A percentile compares a stretch with the other conserved stretches of the same genome.
phyloP scores from a whole-genome alignment of 2,113 vertebrate species.

The Uria aalge region DNA sequence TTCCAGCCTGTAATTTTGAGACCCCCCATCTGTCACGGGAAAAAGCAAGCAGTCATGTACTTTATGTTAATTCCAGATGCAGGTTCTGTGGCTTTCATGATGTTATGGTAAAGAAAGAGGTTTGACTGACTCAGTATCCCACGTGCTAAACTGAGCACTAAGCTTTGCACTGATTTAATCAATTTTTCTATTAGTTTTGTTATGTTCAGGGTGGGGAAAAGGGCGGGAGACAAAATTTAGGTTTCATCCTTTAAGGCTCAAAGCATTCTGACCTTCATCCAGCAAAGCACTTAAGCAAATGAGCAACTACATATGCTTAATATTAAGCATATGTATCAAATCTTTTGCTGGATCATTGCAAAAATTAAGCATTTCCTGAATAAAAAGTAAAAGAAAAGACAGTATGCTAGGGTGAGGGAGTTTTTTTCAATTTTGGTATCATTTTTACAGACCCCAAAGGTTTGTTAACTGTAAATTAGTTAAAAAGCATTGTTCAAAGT shows the following conservation, averaged over 20 bases:
- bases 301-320: not conserved
- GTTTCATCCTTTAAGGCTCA: not conserved
- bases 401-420: not conserved
- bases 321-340: not conserved
- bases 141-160: not conserved
- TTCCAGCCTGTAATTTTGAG: not conserved
- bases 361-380: not conserved
- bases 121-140: not conserved
- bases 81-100: not conserved
- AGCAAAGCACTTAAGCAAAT: conserved; percentile 37
- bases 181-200: not conserved
- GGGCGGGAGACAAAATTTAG: not conserved
- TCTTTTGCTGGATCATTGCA: not conserved
- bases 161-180: not conserved
- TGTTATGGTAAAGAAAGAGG: not conserved
- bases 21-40: not conserved
- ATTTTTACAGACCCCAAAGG: not conserved
- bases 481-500: not conserved
- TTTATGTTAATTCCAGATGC: not conserved
- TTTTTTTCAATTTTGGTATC: not conserved
- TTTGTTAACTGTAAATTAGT: not conserved
- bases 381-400: not conserved
- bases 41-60: not conserved
- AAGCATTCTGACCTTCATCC: not conserved
- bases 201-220: not conserved